Evolutionary conservation across 2,888 invertebrate species (phyloP), one percentile per base, ranked within the genome.

Genomic region (Dione vanillae): DNA sequence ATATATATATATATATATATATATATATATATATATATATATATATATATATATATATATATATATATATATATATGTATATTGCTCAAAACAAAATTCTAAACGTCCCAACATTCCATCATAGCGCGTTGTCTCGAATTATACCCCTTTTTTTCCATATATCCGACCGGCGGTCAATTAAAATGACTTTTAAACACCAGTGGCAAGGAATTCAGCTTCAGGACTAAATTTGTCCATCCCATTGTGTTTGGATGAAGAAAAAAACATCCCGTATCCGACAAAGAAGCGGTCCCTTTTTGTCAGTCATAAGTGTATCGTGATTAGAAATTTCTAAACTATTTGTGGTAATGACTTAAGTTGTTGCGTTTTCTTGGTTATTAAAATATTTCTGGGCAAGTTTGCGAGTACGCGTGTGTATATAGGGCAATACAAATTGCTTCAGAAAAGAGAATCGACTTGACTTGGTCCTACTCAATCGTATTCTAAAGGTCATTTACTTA

Each of bases 121-220:
- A 90, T 91, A 90, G 88, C 87, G 85, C 87, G 81, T 78, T 75
- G 79, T 78, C 79, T 77, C 75, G 73, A 76, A 71, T 76, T 78
- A 76, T 78, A 80, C 78, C 11, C 35, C 81, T 86, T 87, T 86
- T 79, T 77, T 74, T 76, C 82, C 83, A 85, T 87, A 89, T 85
- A 84, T 82, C 82, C 78, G 80, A 78, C 80, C 79, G 82, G 76
- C 78, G 84, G 87, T 91, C 92, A 92, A 92, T 92, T 92, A 92
- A 92, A 92, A 91, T 92, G 85, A 86, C 85, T 92, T 82, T 81
- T 87, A 88, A 91, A 92, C 92, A 91, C 92, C 89, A 90, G 76
- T 72, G 79, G 76, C 77, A 71, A 76, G 81, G 91, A 91, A 92
- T 92, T 85, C 80, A 71, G 79, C 76, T 81, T 80, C 83, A 80